Base-by-base conservation (phyloP, 1,140 invertebrate species). In the Lordiphosa collinella region DNA sequence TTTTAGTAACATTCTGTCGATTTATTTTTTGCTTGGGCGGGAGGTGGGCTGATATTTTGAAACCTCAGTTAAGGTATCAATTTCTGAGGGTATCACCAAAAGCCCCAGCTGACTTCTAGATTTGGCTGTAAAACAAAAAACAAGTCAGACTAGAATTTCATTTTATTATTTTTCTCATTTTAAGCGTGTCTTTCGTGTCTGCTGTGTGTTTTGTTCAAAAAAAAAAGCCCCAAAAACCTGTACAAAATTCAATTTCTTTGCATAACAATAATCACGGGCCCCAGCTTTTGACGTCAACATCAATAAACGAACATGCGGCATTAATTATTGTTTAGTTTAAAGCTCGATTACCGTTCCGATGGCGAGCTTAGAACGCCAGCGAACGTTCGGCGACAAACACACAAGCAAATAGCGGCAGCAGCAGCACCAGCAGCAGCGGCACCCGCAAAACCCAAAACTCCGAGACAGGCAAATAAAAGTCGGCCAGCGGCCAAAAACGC, bases 271-370 rank as follows among this genome's bases (percentile, higher is more conserved):
- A 51, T 46, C 5, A 32, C 12, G 3, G 3, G 13, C 1, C 9
- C 5, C 7, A 10, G 6, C 34, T 8, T 36, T 25, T 48, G 46
- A 35, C 46, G 22, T 48, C 46, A 32, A 31, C 46, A 10, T 14
- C n/a, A 31, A 35, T 9, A 22, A 29, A 12, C 16, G 3, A 43
- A 43, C 18, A 25, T 49, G 25, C 35, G 75, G 60, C 78, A 79
- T 78, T 84, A 84, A 84, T 84, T 84, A 78, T 78, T 78, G 78
- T 84, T 84, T 73, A 82, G 78, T 73, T 84, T 84, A 78, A 84
- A 84, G 78, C 72, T 43, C 70, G 78, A 84, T 84, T 84, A 78
- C 61, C 74, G 69, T 53, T 65, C 59, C 72, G 60, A 72, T 60
- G 46, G 44, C 57, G 12, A 51, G 72, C 44, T 84, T 84, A 84